Evolutionary conservation across 2,113 vertebrate species (phyloP), one percentile per base, ranked within the genome.

Genomic region (Chrysochloris asiatica): DNA sequence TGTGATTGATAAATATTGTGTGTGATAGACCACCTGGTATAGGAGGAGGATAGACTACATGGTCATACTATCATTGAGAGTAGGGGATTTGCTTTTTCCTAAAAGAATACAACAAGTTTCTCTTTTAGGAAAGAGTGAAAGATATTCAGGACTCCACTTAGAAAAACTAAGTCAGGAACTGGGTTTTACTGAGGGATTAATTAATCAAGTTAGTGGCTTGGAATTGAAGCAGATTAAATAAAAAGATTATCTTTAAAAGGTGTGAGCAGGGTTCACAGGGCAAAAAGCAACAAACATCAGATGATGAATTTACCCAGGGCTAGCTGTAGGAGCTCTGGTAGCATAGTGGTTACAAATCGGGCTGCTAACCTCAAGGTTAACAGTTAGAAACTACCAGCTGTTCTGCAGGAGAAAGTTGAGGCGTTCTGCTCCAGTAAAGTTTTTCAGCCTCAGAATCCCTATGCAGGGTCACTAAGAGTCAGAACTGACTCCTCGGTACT

Each of bases 231-330:
- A 82, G 0, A 0, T 61, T 82, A 73, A 81, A 73, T 65, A 52
- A 73, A 82, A 63, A 2, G 4, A 28, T 61, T 67, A 54, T 48
- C 54, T 90, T 93, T 65, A 85, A 89, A 89, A 78, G 24, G 47
- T 38, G 33, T 43, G 33, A 10, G 6, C 69, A 28, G 36, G 26
- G 2, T 61, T 33, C 36, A 81, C 54, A n/a, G 22, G 14, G 22
- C 2, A 10, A 28, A 56, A 75, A 71, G 3, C 33, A 47, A 92
- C 21, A 24, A 6, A 36, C 16, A 67, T 41, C 5, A 54, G 21
- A n/a, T 61, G 22, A 56, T 47, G 4, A 22, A 80, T 76, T 87
- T 90, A 69, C 6, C 4, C 7, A 82, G 88, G 45, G 43, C 17
- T 26, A n/a, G n/a, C n/a, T n/a, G n/a, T n/a, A 33, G 0, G 26